Evolutionary conservation across 2,888 invertebrate species (phyloP).

Genomic region (Carpatolechia fugitivella): DNA sequence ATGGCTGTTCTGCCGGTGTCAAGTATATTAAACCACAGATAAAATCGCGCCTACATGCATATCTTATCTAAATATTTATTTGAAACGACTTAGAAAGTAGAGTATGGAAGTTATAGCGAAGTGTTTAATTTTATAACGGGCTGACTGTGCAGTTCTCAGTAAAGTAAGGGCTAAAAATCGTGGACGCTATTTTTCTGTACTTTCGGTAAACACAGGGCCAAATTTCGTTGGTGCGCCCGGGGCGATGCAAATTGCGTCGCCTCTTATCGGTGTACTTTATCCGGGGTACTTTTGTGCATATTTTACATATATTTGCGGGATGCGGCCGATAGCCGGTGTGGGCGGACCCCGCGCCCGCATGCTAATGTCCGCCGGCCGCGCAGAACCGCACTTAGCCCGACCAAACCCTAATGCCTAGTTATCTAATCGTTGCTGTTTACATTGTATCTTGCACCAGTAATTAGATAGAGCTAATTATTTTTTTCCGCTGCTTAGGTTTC

Average conservation of each 20-base stretch:
- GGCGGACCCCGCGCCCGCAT: slow-evolving; percentile 61
- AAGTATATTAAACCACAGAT: not conserved
- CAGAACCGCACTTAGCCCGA: slow-evolving; percentile 47
- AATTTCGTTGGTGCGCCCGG: slow-evolving; percentile 50
- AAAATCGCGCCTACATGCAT: not conserved
- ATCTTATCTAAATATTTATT: not conserved
- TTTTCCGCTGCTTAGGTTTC: not conserved
- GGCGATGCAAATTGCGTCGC: slow-evolving; percentile 74
- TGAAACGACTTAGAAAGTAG: not conserved
- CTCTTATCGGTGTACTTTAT: slow-evolving; percentile 73
- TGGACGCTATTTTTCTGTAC: slow-evolving; percentile 14
- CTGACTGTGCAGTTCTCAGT: not conserved
- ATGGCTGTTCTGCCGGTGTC: slow-evolving; percentile 1
- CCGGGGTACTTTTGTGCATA: slow-evolving; percentile 73
- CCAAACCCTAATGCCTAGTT: slow-evolving; percentile 18
- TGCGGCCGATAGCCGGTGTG: slow-evolving; percentile 61
- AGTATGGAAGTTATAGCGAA: not conserved
- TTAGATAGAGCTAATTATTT: slow-evolving; percentile 12
- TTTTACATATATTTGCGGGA: slow-evolving; percentile 72
- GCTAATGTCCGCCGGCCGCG: slow-evolving; percentile 54
- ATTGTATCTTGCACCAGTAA: slow-evolving; percentile 15
- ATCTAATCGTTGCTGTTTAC: slow-evolving; percentile 21
- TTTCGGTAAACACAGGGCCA: slow-evolving; percentile 60
- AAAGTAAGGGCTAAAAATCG: not conserved
- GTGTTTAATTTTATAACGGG: not conserved